These are phyloP conservation scores for Ploceus nigricollis DNA, from an alignment of 2,113 vertebrate species.

Conservation along the genomic window DNA sequence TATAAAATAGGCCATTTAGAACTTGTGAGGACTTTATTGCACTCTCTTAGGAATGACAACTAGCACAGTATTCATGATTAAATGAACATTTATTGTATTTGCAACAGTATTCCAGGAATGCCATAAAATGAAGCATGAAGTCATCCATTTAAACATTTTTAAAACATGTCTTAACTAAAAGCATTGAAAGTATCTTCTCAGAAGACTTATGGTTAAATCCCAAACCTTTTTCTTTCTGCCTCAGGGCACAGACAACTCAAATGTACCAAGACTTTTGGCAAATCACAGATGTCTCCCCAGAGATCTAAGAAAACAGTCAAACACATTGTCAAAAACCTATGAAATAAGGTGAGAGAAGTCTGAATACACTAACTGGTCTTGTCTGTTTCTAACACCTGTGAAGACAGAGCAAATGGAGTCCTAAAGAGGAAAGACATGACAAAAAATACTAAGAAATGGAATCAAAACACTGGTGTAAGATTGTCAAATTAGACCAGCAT, in stretches of 20 bases:
- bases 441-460: background rate
- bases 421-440: background rate
- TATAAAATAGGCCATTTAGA: slow-evolving; percentile 70
- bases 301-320: slow-evolving; percentile 8
- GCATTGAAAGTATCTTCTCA: background rate
- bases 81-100: slow-evolving; percentile 67
- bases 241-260: background rate
- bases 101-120: slow-evolving; percentile 64
- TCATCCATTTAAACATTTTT: slow-evolving; percentile 63
- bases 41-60: slow-evolving; percentile 49
- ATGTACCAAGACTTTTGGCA: background rate
- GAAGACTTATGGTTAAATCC: background rate
- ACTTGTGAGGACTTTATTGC: slow-evolving; percentile 61
- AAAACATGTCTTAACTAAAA: slow-evolving; percentile 60
- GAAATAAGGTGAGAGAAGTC: slow-evolving; percentile 7
- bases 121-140: slow-evolving; percentile 57
- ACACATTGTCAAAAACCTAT: background rate
- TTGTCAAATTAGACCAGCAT: background rate
- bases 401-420: background rate
- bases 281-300: background rate
- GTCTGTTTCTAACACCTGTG: background rate
- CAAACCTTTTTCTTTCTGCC: background rate
- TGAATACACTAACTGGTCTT: background rate
- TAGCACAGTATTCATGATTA: slow-evolving; percentile 31
- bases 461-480: background rate